Conservation (phyloP, 2,888 invertebrate genomes). For the Orthonevra nobilis region DNA sequence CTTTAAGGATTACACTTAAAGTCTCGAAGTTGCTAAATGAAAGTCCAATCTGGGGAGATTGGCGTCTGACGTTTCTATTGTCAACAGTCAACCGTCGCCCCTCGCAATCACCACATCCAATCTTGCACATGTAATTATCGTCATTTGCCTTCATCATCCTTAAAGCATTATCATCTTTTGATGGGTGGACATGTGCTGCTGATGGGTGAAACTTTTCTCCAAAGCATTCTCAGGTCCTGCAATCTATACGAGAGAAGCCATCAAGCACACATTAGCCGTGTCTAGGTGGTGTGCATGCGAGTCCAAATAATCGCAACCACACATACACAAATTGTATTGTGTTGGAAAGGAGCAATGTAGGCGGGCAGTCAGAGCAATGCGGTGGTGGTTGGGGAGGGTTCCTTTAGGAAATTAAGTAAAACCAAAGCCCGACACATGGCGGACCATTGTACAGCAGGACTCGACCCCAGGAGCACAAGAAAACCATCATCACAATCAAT, state of each 20-base stretch:
- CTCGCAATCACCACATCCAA: conserved; percentile 55
- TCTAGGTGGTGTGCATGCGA: not conserved
- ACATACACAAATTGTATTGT: conserved; percentile 2
- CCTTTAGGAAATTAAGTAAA: conserved; percentile 65
- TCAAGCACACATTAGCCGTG: conserved; percentile 52
- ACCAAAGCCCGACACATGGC: conserved; percentile 51
- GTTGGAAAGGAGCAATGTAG: conserved; percentile 13
- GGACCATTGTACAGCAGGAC: conserved; percentile 2
- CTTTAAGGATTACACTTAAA: conserved; percentile 49
- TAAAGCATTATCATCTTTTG: conserved; percentile 53
- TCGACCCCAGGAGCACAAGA: conserved; percentile 2
- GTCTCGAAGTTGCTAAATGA: conserved; percentile 2
- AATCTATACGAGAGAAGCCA: conserved; percentile 4
- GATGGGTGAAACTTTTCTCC: conserved; percentile 56
- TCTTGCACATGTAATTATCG: conserved; percentile 68
- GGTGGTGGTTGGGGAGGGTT: too few species aligned
- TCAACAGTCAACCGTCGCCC: not conserved
- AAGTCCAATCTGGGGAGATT: too few species aligned
- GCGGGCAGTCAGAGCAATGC: too few species aligned
- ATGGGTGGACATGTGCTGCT: not conserved
- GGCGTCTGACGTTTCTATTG: too few species aligned
- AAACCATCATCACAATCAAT: conserved; percentile 68
- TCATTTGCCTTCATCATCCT: conserved; percentile 68
- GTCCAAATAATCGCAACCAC: too few species aligned
- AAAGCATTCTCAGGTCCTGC: too few species aligned